These are phyloP conservation scores for Accipiter cooperii DNA, from an alignment of 2,113 vertebrate genomes.

Conservation along the genomic window DNA sequence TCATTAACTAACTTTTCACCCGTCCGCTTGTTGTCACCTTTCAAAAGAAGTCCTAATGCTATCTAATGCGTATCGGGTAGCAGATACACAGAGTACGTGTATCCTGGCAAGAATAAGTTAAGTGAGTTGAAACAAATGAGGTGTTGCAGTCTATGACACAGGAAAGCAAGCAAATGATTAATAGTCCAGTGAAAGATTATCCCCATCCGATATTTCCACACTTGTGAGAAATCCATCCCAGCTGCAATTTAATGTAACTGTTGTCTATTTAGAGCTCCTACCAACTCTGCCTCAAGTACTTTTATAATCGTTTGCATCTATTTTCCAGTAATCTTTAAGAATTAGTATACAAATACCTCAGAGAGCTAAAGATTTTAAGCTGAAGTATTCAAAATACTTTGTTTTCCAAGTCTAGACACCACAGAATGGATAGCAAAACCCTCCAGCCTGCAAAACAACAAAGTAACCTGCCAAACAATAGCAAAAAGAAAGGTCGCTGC, in stretches of 20 bases:
- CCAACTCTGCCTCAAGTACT: neutral
- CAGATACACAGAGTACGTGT: neutral
- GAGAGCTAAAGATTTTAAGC: neutral
- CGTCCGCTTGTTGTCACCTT: neutral
- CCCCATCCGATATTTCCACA: constrained; percentile 55
- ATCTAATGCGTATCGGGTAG: neutral
- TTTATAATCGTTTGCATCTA: neutral
- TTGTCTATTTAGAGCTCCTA: neutral
- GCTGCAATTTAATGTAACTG: neutral
- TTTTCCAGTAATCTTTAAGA: neutral
- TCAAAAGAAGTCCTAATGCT: neutral
- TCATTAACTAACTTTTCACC: neutral
- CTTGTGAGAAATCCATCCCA: constrained; percentile 51
- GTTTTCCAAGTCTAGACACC: neutral
- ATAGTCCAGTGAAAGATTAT: constrained; percentile 54
- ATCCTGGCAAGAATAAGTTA: constrained; percentile 14
- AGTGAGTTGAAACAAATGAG: constrained; percentile 49
- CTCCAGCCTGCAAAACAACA: neutral
- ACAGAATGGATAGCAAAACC: neutral
- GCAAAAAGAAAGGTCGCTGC: neutral
- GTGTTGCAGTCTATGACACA: constrained; percentile 29
- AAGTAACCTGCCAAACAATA: neutral
- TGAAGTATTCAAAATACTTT: neutral
- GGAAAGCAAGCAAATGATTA: constrained; percentile 43
- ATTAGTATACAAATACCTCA: neutral